Base-by-base conservation (phyloP, 2,113 vertebrate species). In the Mus musculus region DNA sequence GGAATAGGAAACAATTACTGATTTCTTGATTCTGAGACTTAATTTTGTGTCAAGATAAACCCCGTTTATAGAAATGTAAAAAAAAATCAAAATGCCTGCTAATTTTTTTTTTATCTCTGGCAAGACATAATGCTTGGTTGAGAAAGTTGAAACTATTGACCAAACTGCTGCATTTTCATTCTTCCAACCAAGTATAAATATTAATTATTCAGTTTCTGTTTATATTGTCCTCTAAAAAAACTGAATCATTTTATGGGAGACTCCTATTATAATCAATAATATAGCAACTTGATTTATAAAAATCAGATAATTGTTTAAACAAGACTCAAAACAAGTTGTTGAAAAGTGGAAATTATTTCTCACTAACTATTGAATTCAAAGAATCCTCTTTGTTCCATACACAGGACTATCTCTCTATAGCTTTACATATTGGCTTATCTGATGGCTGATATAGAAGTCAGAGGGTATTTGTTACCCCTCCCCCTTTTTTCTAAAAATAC, bases 401-500 rank as follows among this genome's bases (percentile, higher is more conserved):
- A 93, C 13, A 69, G 20, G 2, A 67, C 42, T 78, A 6, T 69
- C 71, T 92, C 4, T 91, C 81, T 87, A 78, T 86, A 65, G 19
- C 42, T 97, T 97, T 93, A 92, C 54, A 84, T 76, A 59, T 73
- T 94, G 87, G 39, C 54, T 90, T 75, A 42, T 85, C 78, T 95
- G 84, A 91, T 78, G 91, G 73, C 73, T 94, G 30, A 10, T 92
- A 42, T 7, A 89, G 86, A 88, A 96, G n/a, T 36, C 26, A 85
- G 54, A 92, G 22, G 91, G 71, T 22, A 88, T 91, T 91, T 1
- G 33, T 88, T 90, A 65, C 7, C 65, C 78, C 59, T 14, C 14
- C 17, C 65, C 59, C 85, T 76, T 89, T 90, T 61, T 95, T 95
- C 94, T 96, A 97, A 97, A 97, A 94, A 96, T 95, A 95, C 88